phyloP scores from a whole-genome alignment of 2,113 vertebrate species.

The Phainopepla nitens region DNA sequence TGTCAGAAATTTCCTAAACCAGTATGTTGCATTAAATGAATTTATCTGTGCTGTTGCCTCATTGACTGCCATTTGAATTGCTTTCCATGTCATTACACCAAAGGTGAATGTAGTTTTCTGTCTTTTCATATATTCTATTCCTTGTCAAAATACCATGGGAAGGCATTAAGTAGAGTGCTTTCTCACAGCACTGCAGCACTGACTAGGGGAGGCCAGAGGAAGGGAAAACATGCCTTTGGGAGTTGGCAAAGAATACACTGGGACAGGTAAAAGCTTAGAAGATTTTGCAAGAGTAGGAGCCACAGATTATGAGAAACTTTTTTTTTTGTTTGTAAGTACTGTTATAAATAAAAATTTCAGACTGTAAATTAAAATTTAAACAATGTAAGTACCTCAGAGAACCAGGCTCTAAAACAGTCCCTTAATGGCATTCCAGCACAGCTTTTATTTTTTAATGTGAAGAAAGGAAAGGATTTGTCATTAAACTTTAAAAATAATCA shows the following conservation, averaged over 20 bases:
- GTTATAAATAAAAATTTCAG: conserved; percentile 76
- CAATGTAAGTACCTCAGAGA: conserved; percentile 72
- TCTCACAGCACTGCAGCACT: background rate
- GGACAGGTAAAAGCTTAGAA: conserved; percentile 44
- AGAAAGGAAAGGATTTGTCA: conserved; percentile 73
- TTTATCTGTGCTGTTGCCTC: background rate
- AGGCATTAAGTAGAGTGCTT: conserved; percentile 3
- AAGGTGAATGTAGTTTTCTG: background rate
- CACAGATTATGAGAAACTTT: conserved; percentile 18
- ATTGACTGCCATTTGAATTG: background rate
- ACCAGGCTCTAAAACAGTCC: conserved; percentile 63
- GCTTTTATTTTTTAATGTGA: conserved; percentile 77
- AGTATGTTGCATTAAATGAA: background rate
- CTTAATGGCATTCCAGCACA: conserved; percentile 67
- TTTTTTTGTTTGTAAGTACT: conserved; percentile 62
- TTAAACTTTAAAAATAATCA: conserved; percentile 80
- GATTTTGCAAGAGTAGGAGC: background rate
- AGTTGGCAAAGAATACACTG: background rate
- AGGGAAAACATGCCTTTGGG: background rate
- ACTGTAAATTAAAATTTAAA: conserved; percentile 78
- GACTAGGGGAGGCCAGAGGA: background rate
- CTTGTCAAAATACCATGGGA: background rate
- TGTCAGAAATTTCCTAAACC: background rate
- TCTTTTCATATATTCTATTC: background rate
- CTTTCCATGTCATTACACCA: background rate